Percentiles rank a stretch among this genome's conserved stretches.
phyloP scores from a whole-genome alignment of 2,888 invertebrate species.

The Dioctria linearis region DNA sequence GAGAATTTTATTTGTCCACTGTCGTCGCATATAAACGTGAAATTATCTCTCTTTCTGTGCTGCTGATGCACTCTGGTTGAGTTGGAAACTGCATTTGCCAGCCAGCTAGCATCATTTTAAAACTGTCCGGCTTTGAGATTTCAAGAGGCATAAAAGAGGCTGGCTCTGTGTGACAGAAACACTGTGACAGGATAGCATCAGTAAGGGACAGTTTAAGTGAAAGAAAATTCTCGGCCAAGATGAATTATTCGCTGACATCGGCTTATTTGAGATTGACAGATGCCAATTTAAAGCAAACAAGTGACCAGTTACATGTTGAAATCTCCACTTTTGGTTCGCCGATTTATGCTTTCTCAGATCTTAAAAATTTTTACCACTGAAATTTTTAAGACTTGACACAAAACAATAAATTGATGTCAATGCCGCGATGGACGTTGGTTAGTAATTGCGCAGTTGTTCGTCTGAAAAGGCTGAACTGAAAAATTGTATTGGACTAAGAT shows the following conservation, averaged over 20 bases:
- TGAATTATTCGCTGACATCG: slow-evolving; percentile 49
- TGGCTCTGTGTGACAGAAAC: slow-evolving; percentile 11
- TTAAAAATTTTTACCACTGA: slow-evolving; percentile 31
- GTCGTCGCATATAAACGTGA: slow-evolving; percentile 46
- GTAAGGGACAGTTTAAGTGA: slow-evolving; percentile 45
- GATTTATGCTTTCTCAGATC: slow-evolving; percentile 38
- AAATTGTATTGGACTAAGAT: too few species aligned
- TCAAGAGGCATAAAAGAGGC: slow-evolving; percentile 32
- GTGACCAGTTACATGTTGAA: slow-evolving; percentile 38
- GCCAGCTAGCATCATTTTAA: slow-evolving; percentile 26
- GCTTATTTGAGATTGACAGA: slow-evolving; percentile 52
- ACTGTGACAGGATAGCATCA: slow-evolving; percentile 44
- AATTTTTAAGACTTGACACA: not conserved
- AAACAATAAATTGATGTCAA: not conserved
- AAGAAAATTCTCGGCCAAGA: slow-evolving; percentile 43
- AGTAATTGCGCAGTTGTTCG: too few species aligned
- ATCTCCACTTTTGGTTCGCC: slow-evolving; percentile 34
- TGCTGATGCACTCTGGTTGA: not conserved
- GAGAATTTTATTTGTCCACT: slow-evolving; percentile 46
- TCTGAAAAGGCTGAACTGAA: too few species aligned
- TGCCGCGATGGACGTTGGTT: not conserved
- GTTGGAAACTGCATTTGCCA: not conserved
- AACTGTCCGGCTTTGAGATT: slow-evolving; percentile 33
- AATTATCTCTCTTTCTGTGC: slow-evolving; percentile 25
- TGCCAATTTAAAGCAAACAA: slow-evolving; percentile 50